A percentile compares a stretch with the other conserved stretches of the same genome.
phyloP scores from a whole-genome alignment of 1,140 invertebrate species.

The Diuraphis noxia region DNA sequence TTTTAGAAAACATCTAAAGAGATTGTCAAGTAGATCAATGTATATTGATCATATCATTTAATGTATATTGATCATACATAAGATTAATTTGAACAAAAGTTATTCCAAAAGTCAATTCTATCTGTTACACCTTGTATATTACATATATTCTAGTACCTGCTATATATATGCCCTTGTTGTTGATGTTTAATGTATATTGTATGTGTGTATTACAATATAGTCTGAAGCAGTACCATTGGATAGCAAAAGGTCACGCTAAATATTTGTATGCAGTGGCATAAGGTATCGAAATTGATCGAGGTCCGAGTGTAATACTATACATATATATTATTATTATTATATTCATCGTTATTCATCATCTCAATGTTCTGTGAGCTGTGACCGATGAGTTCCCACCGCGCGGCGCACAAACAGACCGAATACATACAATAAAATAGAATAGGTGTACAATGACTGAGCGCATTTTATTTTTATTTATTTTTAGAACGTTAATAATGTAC shows the following conservation, averaged over 20 bases:
- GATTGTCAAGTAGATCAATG: no score
- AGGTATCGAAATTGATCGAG: neutral
- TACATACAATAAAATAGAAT: neutral
- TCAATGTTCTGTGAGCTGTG: neutral
- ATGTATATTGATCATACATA: no score
- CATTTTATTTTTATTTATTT: neutral
- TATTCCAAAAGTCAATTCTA: no score
- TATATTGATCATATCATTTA: no score
- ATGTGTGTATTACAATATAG: neutral
- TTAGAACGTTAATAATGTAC: neutral
- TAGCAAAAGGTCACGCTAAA: neutral
- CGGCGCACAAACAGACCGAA: neutral
- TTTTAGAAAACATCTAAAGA: no score
- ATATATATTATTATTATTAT: neutral
- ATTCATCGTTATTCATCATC: neutral
- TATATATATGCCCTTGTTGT: neutral
- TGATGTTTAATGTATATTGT: neutral
- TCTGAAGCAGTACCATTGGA: neutral
- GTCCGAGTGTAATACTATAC: neutral
- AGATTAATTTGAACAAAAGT: no score
- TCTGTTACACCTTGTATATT: no score
- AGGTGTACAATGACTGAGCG: neutral
- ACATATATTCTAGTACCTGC: neutral
- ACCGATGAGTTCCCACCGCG: neutral
- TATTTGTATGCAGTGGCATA: neutral